Base-by-base conservation (phyloP, 1,140 invertebrate species). In the Scylla paramamosain region DNA sequence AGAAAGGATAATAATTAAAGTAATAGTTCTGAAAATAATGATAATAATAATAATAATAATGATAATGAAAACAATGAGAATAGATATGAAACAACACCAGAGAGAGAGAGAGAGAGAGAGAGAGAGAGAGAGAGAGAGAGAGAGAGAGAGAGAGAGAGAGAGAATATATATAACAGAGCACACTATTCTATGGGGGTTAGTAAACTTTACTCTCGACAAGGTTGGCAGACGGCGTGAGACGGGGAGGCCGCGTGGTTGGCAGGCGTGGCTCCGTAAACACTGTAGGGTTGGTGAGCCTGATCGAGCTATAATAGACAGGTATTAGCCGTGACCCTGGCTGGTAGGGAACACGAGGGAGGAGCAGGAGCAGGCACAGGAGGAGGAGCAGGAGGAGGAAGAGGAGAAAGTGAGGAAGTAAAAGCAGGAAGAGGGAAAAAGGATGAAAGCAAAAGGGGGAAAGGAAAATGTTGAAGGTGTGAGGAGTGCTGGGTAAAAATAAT, bases 231-330 rank as follows among this genome's bases (percentile, higher is more conserved):
- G 67, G 67, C 67, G 67, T n/a, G 67, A 77, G 67, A 77, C 67
- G 67, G 67, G 67, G 67, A n/a, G 67, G 67, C 67, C 67, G 6
- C 20, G 67, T 7, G 67, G 67, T 77, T 77, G 67, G 67, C 67
- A 77, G 67, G 67, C 67, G 67, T 77, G 67, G 67, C 67, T 77
- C 67, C 25, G 67, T 77, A 77, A 77, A 77, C 67, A 77, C 67
- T 77, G 67, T 77, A 77, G 67, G 67, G 67, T 77, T 77, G 67
- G 67, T 77, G 67, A 77, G 67, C 67, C 67, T 77, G 67, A 77
- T 77, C 67, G 67, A 77, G 67, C 67, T 77, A 77, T 77, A 77
- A 77, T 77, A 77, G 67, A 77, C 67, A 77, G 67, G 67, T 77
- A 77, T 77, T 77, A 77, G 20, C 67, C 67, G 67, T 77, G 67